Base-by-base conservation (phyloP, 2,888 invertebrate species). In the Anagyrus pseudococci region DNA sequence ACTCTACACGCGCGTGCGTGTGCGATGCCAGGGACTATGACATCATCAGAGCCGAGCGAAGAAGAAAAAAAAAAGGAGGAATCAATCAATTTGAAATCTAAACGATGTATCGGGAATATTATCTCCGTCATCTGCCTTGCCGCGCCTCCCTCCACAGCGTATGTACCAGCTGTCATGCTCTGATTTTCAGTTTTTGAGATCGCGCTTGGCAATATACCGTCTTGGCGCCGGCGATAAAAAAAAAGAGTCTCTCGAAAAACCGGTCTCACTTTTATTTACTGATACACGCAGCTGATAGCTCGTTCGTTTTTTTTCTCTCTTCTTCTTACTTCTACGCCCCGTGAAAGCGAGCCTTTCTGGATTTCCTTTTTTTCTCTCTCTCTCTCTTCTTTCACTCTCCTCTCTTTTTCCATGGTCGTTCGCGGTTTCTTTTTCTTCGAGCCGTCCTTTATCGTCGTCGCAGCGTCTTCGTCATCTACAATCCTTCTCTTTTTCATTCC, bases 241-340 rank as follows among this genome's bases (percentile, higher is more conserved):
- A 3, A 57, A 8, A 48, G 19, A 29, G 17, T 4, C 20, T 4
- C 17, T 17, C 33, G n/a, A n/a, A n/a, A 20, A 60, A 61, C 61
- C 58, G 58, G 61, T 57, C 57, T 43, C 48, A 23, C 54, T 54
- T 61, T 64, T 64, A 53, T 61, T 61, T 47, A 53, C 49, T 33
- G 58, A 58, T 53, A 43, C 44, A 23, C 56, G 13, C 46, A 44
- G 37, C 4, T 4, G 46, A 6, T 13, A 4, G 23, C 20, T 20
- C 19, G 13, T 46, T 4, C 20, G 19, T 22, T 46, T 46, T 20
- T 19, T 43, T 10, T 46, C 20, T 46, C 43, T 37, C 26, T n/a
- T n/a, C n/a, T n/a, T n/a, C n/a, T n/a, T n/a, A n/a, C n/a, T 19
- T 37, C 15, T 37, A 37, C 33, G 8, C 15, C 47, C 46, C 47